These are phyloP conservation scores for Papilio glaucus DNA, from an alignment of 1,140 invertebrate genomes.

Conservation along the genomic window DNA sequence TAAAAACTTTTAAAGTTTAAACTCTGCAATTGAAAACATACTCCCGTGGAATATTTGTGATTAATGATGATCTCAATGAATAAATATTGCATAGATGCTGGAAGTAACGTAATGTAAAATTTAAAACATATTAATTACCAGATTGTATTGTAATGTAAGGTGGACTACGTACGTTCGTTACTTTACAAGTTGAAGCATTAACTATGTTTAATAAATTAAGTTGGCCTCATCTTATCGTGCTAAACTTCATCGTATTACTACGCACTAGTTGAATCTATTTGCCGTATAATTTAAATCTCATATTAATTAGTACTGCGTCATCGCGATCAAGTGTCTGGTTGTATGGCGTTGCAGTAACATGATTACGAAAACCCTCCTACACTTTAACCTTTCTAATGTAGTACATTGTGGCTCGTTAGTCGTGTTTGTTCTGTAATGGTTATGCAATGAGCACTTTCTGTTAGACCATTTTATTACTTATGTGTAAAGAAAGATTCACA, in stretches of 20 bases:
- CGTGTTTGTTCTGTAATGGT: not conserved
- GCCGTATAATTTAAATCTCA: not conserved
- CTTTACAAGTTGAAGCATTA: not conserved
- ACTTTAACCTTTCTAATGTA: conserved; percentile 34
- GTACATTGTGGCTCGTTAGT: conserved; percentile 20
- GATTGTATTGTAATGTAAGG: not conserved
- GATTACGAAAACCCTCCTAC: conserved; percentile 31
- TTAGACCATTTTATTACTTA: too few species aligned
- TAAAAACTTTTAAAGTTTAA: not conserved
- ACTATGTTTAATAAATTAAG: conserved; percentile 5
- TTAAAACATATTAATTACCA: too few species aligned
- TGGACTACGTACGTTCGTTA: not conserved
- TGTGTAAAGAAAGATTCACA: too few species aligned
- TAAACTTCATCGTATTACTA: not conserved
- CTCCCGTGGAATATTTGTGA: not conserved
- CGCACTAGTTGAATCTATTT: not conserved
- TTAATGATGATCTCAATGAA: too few species aligned
- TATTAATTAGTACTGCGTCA: conserved; percentile 15
- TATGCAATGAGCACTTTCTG: not conserved
- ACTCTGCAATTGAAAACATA: not conserved
- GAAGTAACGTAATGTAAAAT: too few species aligned
- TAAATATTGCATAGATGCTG: too few species aligned
- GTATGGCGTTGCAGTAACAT: not conserved
- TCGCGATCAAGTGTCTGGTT: not conserved
- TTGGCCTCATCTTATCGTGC: not conserved